Conservation (phyloP, 2,797 vertebrate species). For the Bradypus variegatus region DNA sequence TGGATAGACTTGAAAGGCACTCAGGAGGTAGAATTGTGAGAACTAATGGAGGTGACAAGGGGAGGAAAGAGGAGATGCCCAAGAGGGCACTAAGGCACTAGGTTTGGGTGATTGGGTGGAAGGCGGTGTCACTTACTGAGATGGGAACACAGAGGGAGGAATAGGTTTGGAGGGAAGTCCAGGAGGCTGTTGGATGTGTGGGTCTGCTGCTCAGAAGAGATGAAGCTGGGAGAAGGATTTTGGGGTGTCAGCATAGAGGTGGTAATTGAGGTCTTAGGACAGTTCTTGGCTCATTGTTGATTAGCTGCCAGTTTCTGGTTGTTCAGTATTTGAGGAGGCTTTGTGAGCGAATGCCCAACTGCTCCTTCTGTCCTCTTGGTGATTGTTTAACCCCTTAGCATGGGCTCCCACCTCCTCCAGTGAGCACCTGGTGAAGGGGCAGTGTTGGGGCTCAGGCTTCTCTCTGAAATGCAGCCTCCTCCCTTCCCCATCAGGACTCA, state of each 20-base stretch:
- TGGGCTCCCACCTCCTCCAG: background rate
- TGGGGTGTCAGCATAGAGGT: background rate
- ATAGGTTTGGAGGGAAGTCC: background rate
- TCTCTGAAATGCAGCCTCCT: background rate
- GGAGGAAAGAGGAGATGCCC: background rate
- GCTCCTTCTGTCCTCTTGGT: background rate
- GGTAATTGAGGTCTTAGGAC: conserved; percentile 37
- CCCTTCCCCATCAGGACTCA: background rate
- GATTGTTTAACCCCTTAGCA: conserved; percentile 25
- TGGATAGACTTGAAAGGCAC: background rate
- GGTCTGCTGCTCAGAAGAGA: background rate
- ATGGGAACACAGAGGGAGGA: background rate
- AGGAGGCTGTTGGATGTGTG: background rate
- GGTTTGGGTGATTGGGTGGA: background rate
- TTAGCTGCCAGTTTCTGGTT: conserved; percentile 41
- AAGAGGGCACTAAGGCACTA: background rate
- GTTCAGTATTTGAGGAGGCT: conserved; percentile 47
- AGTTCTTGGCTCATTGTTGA: background rate
- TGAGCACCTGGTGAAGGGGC: background rate
- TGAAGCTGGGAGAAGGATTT: conserved; percentile 1
- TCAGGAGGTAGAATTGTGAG: conserved; percentile 7
- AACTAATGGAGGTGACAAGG: background rate
- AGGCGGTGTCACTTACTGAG: background rate
- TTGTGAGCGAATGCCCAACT: background rate
- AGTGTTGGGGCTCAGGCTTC: background rate